phyloP scores from a whole-genome alignment of 2,888 invertebrate species.

The Steinernema carpocapsae region DNA sequence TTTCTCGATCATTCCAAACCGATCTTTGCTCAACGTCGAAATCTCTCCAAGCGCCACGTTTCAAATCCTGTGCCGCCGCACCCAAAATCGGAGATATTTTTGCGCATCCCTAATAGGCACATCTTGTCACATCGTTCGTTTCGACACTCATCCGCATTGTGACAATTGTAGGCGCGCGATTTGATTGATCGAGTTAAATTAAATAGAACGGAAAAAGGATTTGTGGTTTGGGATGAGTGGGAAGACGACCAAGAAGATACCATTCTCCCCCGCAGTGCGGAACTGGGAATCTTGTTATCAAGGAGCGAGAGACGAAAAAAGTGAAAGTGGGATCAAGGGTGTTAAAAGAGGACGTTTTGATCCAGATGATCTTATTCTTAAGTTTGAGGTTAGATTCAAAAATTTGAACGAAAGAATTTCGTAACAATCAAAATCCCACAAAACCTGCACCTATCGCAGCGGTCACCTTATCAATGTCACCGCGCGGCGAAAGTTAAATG shows the following conservation, averaged over 20 bases:
- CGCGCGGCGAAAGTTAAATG: conserved; percentile 25
- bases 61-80: background rate
- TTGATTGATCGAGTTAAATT: conserved; percentile 33
- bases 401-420: background rate
- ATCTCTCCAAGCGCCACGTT: no score
- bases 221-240: background rate
- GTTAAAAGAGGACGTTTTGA: no score
- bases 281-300: background rate
- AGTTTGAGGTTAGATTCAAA: no score
- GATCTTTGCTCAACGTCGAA: no score
- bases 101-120: conserved; percentile 33
- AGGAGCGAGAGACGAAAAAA: no score
- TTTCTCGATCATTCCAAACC: no score
- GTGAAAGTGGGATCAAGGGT: no score
- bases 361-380: no score
- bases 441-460: background rate
- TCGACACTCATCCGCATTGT: conserved; percentile 35
- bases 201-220: conserved; percentile 32
- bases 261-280: background rate
- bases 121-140: conserved; percentile 19
- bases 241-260: no score
- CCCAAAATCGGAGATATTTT: conserved; percentile 9
- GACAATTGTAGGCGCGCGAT: conserved; percentile 8
- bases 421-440: background rate
- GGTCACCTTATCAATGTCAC: conserved; percentile 12